Percentiles rank a stretch among this genome's conserved stretches.
Evolutionary conservation across 2,113 vertebrate genomes (phyloP).

Genomic region (Tupaia chinensis): DNA sequence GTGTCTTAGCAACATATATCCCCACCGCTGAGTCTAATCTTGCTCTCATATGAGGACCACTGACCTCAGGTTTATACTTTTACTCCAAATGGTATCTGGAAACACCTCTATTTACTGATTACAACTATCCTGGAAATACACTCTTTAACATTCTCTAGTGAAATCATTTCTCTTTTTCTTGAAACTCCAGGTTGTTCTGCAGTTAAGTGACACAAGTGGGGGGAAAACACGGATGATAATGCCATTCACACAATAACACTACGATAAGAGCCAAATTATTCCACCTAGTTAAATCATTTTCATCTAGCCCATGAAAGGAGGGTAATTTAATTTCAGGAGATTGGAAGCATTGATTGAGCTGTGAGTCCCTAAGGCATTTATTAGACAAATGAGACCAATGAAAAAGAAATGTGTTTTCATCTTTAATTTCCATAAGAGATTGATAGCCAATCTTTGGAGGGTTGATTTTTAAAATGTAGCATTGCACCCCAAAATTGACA

Average conservation of each 20-base stretch:
- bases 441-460: slow-evolving; percentile 55
- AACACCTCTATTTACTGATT: neutral
- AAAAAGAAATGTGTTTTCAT: slow-evolving; percentile 73
- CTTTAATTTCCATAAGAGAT: slow-evolving; percentile 75
- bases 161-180: neutral
- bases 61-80: neutral
- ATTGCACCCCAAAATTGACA: neutral
- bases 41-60: neutral
- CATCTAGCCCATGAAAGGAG: slow-evolving; percentile 53
- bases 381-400: slow-evolving; percentile 76
- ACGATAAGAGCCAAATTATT: slow-evolving; percentile 67
- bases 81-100: neutral
- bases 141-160: neutral
- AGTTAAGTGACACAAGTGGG: slow-evolving; percentile 57
- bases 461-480: slow-evolving; percentile 28
- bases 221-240: slow-evolving; percentile 12
- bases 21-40: too few relatives aligned
- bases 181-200: neutral
- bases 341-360: slow-evolving; percentile 77
- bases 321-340: slow-evolving; percentile 79
- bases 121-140: neutral
- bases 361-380: slow-evolving; percentile 72
- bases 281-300: slow-evolving; percentile 73
- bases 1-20: too few relatives aligned
- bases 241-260: slow-evolving; percentile 47